A percentile compares a stretch with the other conserved stretches of the same genome.
These are phyloP conservation scores for Isotomurus palustris DNA, from an alignment of 2,888 invertebrate genomes.

Conservation along the genomic window DNA sequence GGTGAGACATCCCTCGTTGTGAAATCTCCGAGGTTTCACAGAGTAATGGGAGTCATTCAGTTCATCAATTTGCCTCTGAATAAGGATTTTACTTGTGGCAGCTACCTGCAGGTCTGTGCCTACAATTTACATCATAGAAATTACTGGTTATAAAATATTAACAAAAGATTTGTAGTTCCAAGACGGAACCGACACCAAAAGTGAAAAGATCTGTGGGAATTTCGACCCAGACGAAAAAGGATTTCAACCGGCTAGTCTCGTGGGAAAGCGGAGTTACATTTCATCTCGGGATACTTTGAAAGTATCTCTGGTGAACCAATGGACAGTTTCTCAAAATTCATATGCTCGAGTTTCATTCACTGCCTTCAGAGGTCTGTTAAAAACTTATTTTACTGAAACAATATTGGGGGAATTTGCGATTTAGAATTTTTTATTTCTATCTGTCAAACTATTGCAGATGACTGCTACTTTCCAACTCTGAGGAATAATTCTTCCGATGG, in stretches of 20 bases:
- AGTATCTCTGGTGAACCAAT: not conserved
- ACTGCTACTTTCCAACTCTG: not conserved
- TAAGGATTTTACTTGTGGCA: constrained; percentile 9
- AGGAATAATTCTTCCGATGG: not conserved
- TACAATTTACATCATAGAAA: too few species aligned
- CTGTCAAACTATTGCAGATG: not conserved
- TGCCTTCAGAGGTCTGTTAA: not conserved
- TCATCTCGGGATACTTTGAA: not conserved
- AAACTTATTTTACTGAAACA: not conserved
- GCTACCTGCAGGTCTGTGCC: constrained; percentile 20
- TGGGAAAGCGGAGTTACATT: not conserved
- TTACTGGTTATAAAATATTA: too few species aligned
- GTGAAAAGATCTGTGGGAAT: not conserved
- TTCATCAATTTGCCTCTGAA: constrained; percentile 16
- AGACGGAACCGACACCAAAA: not conserved
- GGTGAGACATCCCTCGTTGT: too few species aligned
- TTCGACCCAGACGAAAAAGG: not conserved
- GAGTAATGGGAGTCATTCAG: constrained; percentile 21
- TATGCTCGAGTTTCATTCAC: constrained; percentile 1
- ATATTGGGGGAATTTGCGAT: not conserved
- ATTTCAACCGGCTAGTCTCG: not conserved
- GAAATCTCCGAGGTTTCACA: constrained; percentile 18
- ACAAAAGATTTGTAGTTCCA: too few species aligned
- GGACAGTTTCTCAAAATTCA: not conserved
- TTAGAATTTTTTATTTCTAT: not conserved